phyloP scores from a whole-genome alignment of 2,888 invertebrate species.

The Hanleya hanleyi region DNA sequence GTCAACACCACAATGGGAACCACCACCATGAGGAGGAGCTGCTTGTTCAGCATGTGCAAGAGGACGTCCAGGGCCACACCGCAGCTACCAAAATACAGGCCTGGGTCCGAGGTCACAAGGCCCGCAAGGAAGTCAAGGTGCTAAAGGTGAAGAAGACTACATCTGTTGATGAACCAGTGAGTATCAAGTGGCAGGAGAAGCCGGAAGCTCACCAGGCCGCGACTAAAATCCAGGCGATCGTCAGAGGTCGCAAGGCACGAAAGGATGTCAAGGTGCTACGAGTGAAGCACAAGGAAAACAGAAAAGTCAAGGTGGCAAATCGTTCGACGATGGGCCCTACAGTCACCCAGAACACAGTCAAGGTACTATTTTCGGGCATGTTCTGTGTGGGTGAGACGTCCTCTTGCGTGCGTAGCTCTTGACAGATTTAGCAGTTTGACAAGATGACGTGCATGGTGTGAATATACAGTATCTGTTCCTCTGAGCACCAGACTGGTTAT shows the following conservation, averaged over 20 bases:
- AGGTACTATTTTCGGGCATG: neutral
- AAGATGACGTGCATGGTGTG: no score
- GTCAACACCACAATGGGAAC: neutral
- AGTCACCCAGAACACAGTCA: no score
- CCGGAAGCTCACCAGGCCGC: slow-evolving; percentile 48
- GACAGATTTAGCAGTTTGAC: no score
- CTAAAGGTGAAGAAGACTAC: neutral
- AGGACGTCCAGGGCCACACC: slow-evolving; percentile 17
- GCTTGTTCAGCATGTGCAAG: neutral
- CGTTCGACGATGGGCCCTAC: no score
- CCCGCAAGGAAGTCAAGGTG: slow-evolving; percentile 17
- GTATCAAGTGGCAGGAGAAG: slow-evolving; percentile 17
- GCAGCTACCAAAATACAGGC: slow-evolving; percentile 34
- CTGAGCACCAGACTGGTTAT: no score
- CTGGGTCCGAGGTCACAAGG: slow-evolving; percentile 20
- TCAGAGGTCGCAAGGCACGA: slow-evolving; percentile 43
- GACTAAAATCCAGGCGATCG: slow-evolving; percentile 53
- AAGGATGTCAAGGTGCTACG: slow-evolving; percentile 27
- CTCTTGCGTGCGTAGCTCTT: no score
- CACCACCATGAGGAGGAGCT: neutral
- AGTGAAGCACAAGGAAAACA: neutral
- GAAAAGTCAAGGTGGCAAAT: neutral
- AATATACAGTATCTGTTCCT: no score
- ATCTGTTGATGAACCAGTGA: neutral
- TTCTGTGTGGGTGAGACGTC: neutral